Evolutionary conservation across 2,888 invertebrate species (phyloP).

Genomic region (Cheilosia pagana): DNA sequence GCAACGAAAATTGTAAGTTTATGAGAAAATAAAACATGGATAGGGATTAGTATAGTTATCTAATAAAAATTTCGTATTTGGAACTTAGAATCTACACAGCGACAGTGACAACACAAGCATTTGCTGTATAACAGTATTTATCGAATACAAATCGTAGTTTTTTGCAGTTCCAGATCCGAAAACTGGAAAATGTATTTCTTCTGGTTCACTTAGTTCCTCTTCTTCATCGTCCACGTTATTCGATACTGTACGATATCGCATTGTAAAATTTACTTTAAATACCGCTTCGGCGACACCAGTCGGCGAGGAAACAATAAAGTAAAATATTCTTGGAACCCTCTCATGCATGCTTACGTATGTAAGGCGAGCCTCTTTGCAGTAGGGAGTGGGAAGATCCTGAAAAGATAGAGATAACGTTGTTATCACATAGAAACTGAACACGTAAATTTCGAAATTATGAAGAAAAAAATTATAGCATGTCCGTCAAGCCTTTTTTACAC

Average conservation of each 20-base stretch:
- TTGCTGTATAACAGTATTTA: conserved; percentile 9
- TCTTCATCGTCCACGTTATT: conserved; percentile 82
- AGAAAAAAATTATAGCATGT: too few relatives aligned
- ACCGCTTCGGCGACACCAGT: conserved; percentile 83
- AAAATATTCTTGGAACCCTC: conserved; percentile 83
- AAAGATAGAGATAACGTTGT: not conserved
- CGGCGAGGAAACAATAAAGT: conserved; percentile 83
- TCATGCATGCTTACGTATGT: conserved; percentile 84
- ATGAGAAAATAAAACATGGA: not conserved
- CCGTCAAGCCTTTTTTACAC: too few relatives aligned
- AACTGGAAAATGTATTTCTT: conserved; percentile 83
- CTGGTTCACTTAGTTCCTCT: conserved; percentile 83
- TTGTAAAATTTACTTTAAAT: conserved; percentile 83
- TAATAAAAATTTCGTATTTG: conserved; percentile 9
- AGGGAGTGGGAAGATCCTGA: conserved; percentile 83
- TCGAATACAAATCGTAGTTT: conserved; percentile 24
- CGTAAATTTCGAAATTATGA: too few relatives aligned
- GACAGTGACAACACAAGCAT: conserved; percentile 12
- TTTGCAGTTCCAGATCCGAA: conserved; percentile 78
- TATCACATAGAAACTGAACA: not conserved
- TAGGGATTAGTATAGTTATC: not conserved
- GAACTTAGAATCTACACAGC: conserved; percentile 2
- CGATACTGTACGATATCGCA: conserved; percentile 82
- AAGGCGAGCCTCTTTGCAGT: conserved; percentile 83
- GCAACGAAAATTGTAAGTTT: not conserved